These are phyloP conservation scores for Quadroppia sp. DNA, from an alignment of 2,888 invertebrate species.

Conservation along the genomic window DNA sequence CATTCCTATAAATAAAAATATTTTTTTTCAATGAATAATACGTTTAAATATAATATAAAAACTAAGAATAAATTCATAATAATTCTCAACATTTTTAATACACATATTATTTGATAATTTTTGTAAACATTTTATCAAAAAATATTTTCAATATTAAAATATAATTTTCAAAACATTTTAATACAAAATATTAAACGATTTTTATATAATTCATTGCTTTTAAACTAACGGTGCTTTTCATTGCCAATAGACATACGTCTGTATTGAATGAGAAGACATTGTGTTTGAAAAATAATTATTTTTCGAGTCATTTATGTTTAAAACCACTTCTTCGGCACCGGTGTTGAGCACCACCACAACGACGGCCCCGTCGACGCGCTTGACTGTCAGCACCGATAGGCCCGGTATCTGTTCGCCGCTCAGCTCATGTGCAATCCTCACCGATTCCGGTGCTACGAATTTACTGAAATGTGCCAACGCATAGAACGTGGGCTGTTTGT, in stretches of 20 bases:
- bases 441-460: conserved; percentile 49
- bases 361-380: conserved; percentile 16
- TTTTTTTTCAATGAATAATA: too few relatives aligned
- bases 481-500: conserved; percentile 85
- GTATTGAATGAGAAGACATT: conserved; percentile 42
- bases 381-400: conserved; percentile 1
- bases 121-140: too few relatives aligned
- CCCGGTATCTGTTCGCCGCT: not conserved
- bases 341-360: conserved; percentile 33
- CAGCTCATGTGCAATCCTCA: conserved; percentile 37
- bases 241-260: conserved; percentile 43
- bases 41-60: too few relatives aligned
- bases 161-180: too few relatives aligned
- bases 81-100: too few relatives aligned
- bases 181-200: too few relatives aligned
- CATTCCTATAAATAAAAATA: too few relatives aligned
- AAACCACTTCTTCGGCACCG: conserved; percentile 13
- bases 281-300: conserved; percentile 38
- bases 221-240: too few relatives aligned
- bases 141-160: too few relatives aligned
- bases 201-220: too few relatives aligned
- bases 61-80: too few relatives aligned
- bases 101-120: too few relatives aligned
- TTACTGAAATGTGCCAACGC: conserved; percentile 66
- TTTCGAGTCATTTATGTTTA: conserved; percentile 38